Evolutionary conservation across 2,888 invertebrate species (phyloP), one percentile per base, ranked within the genome.

Genomic region (Willowsia nigromaculata): DNA sequence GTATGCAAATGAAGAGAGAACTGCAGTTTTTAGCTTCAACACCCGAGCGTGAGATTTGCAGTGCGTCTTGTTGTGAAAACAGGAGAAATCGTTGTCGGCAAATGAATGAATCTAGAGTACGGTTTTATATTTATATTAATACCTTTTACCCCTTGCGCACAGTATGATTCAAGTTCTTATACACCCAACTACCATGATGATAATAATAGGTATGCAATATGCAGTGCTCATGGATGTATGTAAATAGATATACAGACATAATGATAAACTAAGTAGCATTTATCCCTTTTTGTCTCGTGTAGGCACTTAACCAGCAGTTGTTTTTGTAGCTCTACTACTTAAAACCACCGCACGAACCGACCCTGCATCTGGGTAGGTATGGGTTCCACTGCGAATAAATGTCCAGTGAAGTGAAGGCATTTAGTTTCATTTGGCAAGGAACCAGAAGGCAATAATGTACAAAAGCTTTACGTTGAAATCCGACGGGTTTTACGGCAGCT

Each of bases 371-470:
- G 78, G 33, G 33, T 37, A 76, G 47, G 76, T 15, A 53, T 37
- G 9, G 37, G 3, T 33, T 37, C 37, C 40, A 56, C 15, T 78
- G 82, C 56, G 84, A 83, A 84, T 83, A 88, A 88, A 84, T 88
- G 88, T 88, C 88, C 62, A 78, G 88, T 53, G 74, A 76, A 88
- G 88, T 84, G 88, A 88, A 83, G 74, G 83, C 83, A 84, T 88
- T 88, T 88, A 88, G 83, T 87, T 85, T 86, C 87, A 87, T 90
- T 90, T 90, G 90, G 90, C 90, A 87, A 80, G 71, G 53, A 82
- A 90, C 90, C 87, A 87, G 86, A 76, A 78, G 80, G 71, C 90
- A 88, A 88, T 88, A 88, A 84, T 78, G 83, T 84, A 88, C 40
- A 74, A 62, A 43, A 78, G 83, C 83, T 88, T 83, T 88, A 78